These are phyloP conservation scores for Baccha elongata DNA, from an alignment of 2,888 invertebrate genomes.

Conservation along the genomic window DNA sequence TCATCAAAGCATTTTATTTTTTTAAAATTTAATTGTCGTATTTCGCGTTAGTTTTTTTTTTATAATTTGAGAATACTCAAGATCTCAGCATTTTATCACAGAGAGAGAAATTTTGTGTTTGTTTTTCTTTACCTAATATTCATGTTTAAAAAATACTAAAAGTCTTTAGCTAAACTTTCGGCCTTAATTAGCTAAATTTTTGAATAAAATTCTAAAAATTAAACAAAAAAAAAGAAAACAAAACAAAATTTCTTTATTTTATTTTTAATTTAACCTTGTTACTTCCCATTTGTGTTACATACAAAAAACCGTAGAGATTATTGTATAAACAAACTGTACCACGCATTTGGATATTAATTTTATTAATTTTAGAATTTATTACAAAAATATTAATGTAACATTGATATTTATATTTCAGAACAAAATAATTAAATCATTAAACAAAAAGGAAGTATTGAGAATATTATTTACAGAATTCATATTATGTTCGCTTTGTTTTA, in stretches of 20 bases:
- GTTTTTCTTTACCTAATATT: conserved; percentile 33
- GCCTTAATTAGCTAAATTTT: conserved; percentile 68
- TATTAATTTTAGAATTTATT: conserved; percentile 31
- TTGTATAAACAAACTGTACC: conserved; percentile 34
- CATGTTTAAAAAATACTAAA: conserved; percentile 21
- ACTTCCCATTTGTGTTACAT: conserved; percentile 9
- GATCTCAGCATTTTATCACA: conserved; percentile 66
- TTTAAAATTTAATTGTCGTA: conserved; percentile 28
- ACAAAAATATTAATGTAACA: conserved; percentile 18
- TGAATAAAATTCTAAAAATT: conserved; percentile 42
- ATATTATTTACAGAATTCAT: conserved; percentile 18
- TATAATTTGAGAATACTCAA: conserved; percentile 71
- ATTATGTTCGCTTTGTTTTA: conserved; percentile 49
- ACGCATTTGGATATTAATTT: conserved; percentile 50
- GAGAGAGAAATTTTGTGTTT: conserved; percentile 44
- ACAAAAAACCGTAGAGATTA: conserved; percentile 48
- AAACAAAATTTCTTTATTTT: background rate
- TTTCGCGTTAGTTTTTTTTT: conserved; percentile 49
- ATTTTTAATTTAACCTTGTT: conserved; percentile 17
- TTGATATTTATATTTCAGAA: conserved; percentile 6
- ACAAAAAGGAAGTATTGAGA: conserved; percentile 19
- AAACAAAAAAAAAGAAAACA: background rate
- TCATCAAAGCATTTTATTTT: conserved; percentile 27
- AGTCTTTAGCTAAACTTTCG: conserved; percentile 50
- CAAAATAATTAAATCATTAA: conserved; percentile 16